Evolutionary conservation across 2,888 invertebrate genomes (phyloP).

Genomic region (Calameuta pallipes): DNA sequence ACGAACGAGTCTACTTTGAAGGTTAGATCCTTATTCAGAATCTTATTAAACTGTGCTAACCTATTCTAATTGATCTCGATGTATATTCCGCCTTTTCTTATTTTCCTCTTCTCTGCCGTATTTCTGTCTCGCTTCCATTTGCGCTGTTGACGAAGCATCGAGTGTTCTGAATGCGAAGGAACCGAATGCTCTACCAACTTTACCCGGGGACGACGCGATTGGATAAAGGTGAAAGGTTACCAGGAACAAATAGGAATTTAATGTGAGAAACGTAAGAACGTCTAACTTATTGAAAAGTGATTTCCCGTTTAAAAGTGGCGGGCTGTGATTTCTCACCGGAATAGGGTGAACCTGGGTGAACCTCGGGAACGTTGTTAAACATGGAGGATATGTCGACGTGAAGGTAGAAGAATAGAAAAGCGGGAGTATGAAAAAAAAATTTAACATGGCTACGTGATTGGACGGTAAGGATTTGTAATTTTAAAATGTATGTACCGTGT

Average conservation of each 20-base stretch:
- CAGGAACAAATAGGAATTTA: neutral
- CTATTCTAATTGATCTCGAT: neutral
- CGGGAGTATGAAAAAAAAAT: too few relatives aligned
- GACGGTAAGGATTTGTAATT: neutral
- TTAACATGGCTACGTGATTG: neutral
- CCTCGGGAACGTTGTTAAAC: neutral
- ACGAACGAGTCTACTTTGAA: neutral
- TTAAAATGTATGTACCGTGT: neutral
- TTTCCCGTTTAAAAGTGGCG: neutral
- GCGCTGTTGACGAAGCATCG: neutral
- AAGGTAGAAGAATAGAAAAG: too few relatives aligned
- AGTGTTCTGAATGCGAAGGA: neutral
- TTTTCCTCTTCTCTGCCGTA: neutral
- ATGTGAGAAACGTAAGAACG: neutral
- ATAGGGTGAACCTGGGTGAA: neutral
- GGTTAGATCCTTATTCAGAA: neutral
- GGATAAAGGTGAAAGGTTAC: neutral
- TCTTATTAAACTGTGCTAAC: neutral
- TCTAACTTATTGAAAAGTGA: neutral
- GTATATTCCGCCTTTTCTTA: neutral
- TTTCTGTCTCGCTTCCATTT: neutral
- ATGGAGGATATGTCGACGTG: too few relatives aligned
- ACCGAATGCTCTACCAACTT: neutral
- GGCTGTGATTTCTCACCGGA: neutral
- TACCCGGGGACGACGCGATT: neutral